Percentiles rank a stretch among this genome's conserved stretches.
phyloP scores from a whole-genome alignment of 2,888 invertebrate species.

The Lasius fuliginosus region DNA sequence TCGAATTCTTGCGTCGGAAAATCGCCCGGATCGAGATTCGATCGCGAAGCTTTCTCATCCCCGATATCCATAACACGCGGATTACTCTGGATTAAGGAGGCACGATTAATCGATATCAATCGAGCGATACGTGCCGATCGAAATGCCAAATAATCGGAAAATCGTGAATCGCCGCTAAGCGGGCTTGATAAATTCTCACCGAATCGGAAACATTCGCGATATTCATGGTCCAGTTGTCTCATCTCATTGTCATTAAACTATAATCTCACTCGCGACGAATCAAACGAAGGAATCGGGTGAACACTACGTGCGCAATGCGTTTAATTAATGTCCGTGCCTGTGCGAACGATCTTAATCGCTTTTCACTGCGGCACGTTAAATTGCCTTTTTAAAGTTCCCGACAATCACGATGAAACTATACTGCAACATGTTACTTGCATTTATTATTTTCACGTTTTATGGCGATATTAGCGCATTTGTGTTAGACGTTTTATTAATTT shows the following conservation, averaged over 20 bases:
- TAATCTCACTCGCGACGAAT: constrained; percentile 12
- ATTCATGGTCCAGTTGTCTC: constrained; percentile 1
- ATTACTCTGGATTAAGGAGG: background rate
- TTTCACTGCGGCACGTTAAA: constrained; percentile 17
- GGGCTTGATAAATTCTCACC: constrained; percentile 32
- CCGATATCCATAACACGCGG: background rate
- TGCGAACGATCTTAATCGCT: constrained; percentile 27
- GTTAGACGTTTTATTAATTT: constrained; percentile 15
- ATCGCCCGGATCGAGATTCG: background rate
- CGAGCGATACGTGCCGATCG: background rate
- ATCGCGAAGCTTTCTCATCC: background rate
- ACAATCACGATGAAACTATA: constrained; percentile 24
- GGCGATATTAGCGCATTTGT: constrained; percentile 3
- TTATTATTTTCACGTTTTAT: constrained; percentile 15
- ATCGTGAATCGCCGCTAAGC: background rate
- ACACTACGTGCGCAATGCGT: constrained; percentile 25
- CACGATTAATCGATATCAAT: background rate
- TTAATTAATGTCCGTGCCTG: constrained; percentile 34
- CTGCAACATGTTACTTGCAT: constrained; percentile 24
- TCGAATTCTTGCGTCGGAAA: background rate
- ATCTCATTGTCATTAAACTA: constrained; percentile 4
- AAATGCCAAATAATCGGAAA: constrained; percentile 3
- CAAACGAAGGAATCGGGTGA: background rate
- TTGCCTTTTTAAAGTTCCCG: constrained; percentile 33
- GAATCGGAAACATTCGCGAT: background rate